Base-by-base conservation (phyloP, 2,888 invertebrate genomes). In the Siphlonurus alternatus region DNA sequence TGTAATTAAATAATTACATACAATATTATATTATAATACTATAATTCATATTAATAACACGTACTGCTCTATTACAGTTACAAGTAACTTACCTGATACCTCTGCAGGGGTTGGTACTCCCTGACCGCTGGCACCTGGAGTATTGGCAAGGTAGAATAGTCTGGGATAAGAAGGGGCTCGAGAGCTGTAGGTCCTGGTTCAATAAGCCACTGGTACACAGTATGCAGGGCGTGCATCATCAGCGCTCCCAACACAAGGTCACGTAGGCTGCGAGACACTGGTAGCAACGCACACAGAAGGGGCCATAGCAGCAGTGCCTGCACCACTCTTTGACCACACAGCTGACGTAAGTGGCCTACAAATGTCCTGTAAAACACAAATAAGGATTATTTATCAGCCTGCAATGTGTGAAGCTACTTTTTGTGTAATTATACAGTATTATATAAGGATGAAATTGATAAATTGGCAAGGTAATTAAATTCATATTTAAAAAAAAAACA, bases 91-190 rank as follows among this genome's bases (percentile, higher is more conserved):
- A 82, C 83, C 78, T 83, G 82, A 72, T 78, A 80, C 73, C 83
- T 83, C 65, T 79, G 78, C 66, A 83, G 68, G 2, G 82, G 82
- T 67, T 75, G 80, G 70, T 84, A 80, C 70, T 86, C 86, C 69
- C 83, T 82, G 19, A 80, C 81, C 1, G 83, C 81, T 1, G 83
- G 83, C 71, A 86, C 81, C 67, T 83, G 82, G 65, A 84, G 76
- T 59, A 83, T 78, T 0, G 77, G 71, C 18, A 73, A 72, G 23
- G 68, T 69, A 23, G 67, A 68, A 65, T 73, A 75, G 67, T 75
- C 72, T n/a, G 76, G 76, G 7, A 64, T 60, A 23, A 53, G 19
- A 60, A 64, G 53, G 19, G 61, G 60, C 22, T 64, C 64, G 7
- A 22, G 56, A n/a, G n/a, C 56, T 7, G 5, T 20, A 18, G 56